Conservation (phyloP, 2,888 invertebrate species). For the Ommatoiulus sabulosus region DNA sequence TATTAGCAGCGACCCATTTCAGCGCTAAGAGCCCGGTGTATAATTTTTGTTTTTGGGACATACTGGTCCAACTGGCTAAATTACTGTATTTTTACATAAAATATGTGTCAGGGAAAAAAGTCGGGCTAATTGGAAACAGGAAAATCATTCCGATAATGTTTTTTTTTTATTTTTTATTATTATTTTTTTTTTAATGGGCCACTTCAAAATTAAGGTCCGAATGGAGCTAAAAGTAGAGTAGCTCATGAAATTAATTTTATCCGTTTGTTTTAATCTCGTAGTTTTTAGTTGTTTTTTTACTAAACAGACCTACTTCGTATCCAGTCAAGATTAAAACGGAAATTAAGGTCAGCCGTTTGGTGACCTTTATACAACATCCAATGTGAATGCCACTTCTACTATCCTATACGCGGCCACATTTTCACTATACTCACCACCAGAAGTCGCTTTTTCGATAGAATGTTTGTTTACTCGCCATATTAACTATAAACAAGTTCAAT, state of each 20-base stretch:
- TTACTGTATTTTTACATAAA: not conserved
- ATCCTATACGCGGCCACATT: not conserved
- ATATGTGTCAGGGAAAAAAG: not conserved
- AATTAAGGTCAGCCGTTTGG: not conserved
- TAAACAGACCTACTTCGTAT: not conserved
- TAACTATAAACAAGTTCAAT: not conserved
- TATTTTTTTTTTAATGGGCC: not conserved
- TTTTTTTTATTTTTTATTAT: not conserved
- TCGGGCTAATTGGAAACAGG: not conserved
- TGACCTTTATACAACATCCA: not conserved
- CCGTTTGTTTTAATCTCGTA: not conserved
- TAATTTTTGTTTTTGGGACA: not conserved
- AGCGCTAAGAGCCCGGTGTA: not conserved
- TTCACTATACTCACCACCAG: not conserved
- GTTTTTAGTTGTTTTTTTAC: too few relatives aligned
- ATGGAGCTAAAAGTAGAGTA: conserved; percentile 2
- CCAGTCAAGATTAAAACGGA: not conserved
- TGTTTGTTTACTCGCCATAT: not conserved
- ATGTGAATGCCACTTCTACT: not conserved
- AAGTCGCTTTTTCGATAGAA: not conserved
- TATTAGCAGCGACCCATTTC: not conserved
- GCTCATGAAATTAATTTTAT: conserved; percentile 17
- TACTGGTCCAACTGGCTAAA: not conserved
- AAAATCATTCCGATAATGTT: not conserved
- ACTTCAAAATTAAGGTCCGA: not conserved